Evolutionary conservation across 2,113 vertebrate genomes (phyloP), one percentile per base, ranked within the genome.

Genomic region (Barnardius zonarius): DNA sequence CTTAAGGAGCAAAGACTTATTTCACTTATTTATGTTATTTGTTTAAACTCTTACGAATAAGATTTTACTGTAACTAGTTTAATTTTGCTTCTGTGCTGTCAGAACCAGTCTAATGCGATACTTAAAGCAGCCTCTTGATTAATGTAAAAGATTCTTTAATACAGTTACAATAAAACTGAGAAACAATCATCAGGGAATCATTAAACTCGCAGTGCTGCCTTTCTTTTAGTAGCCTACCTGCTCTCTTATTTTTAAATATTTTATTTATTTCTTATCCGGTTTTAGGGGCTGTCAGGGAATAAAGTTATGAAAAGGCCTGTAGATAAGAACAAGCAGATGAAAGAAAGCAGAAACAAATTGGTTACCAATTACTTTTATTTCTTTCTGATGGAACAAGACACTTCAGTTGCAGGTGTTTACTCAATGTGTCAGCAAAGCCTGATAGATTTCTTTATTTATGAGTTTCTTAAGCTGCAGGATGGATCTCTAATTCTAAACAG

Each of bases 291-390:
- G 91, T 96, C 94, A 81, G 69, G 24, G 33, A 95, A 79, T 30
- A 75, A 90, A 93, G 54, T 90, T 83, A 73, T 91, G 92, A 89
- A 73, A 91, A 85, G 61, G 75, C 30, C 89, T 63, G 16, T 75
- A 44, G 30, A 66, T 92, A 64, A 73, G 90, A 96, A 63, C 86
- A 79, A 89, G 86, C n/a, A 92, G 91, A 94, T 72, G 93, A 92
- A 94, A 97, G 95, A 88, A 91, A 93, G 69, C 90, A 81, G 95
- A 90, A 86, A 75, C 94, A 90, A 83, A 83, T 79, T 82, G 85
- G 86, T 93, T 96, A 88, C 95, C 95, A 68, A 55, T 95, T 95
- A 95, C 95, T 95, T 94, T 93, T 88, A 63, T 88, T 96, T 95
- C 81, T 16, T 81, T 43, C 61, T 95, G 86, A 95, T 86, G 88